These are phyloP conservation scores for Galeopsomyia nigrocyanea DNA, from an alignment of 2,888 invertebrate species.

Conservation along the genomic window DNA sequence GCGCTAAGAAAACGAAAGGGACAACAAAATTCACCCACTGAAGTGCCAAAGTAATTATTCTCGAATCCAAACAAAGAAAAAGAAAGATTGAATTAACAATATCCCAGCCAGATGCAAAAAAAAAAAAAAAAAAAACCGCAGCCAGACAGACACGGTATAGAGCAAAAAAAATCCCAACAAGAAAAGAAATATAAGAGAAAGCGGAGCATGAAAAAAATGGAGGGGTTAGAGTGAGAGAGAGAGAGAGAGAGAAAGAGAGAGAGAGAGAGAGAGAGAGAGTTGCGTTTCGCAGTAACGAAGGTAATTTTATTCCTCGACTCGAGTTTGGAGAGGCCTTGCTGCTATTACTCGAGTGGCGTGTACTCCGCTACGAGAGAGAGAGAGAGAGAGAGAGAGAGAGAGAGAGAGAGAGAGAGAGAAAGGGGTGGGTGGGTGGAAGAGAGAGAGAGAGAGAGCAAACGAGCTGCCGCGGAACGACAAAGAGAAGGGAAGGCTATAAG, in stretches of 20 bases:
- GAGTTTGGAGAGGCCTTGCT: no score
- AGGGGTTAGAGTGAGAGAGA: constrained; percentile 47
- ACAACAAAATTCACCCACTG: not conserved
- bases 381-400: constrained; percentile 49
- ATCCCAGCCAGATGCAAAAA: not conserved
- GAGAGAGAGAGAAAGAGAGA: constrained; percentile 52
- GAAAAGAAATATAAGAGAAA: not conserved
- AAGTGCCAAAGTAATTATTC: no score
- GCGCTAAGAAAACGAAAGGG: not conserved
- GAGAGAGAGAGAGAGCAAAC: constrained; percentile 40
- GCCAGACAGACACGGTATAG: constrained; percentile 3
- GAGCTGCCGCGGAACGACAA: constrained; percentile 43
- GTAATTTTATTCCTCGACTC: constrained; percentile 67
- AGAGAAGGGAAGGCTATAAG: constrained; percentile 45
- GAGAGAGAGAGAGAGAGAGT: constrained; percentile 57
- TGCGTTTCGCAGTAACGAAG: constrained; percentile 67
- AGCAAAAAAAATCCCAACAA: not conserved
- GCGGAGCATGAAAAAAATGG: not conserved
- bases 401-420: constrained; percentile 51
- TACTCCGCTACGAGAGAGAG: constrained; percentile 40
- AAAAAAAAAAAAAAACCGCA: constrained; percentile 7
- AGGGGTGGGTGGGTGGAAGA: constrained; percentile 53
- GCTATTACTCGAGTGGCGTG: no score
- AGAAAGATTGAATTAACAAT: not conserved
- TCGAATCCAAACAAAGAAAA: not conserved